phyloP scores from a whole-genome alignment of 1,140 invertebrate species.

The Neodiprion virginianus region DNA sequence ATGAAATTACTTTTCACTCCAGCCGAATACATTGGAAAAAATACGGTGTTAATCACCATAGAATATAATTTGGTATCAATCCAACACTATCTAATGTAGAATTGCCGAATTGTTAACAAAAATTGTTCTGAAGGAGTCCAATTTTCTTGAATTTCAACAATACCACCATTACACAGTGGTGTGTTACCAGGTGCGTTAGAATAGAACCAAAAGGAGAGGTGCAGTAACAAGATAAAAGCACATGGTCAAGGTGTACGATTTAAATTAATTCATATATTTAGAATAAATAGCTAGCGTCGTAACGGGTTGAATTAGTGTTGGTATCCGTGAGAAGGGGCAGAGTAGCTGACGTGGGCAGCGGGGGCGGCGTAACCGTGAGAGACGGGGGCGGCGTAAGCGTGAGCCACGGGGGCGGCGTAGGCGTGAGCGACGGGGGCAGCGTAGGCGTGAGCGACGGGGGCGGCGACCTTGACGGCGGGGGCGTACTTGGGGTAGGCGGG shows the following conservation, averaged over 20 bases:
- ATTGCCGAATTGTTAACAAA: too few relatives aligned
- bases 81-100: too few relatives aligned
- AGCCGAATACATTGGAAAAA: too few relatives aligned
- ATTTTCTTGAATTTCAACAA: too few relatives aligned
- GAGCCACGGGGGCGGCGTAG: conserved; percentile 15
- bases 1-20: too few relatives aligned
- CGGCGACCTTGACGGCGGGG: conserved; percentile 44
- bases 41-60: too few relatives aligned
- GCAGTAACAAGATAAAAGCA: background rate
- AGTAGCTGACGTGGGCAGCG: conserved; percentile 26
- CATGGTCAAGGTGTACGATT: background rate
- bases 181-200: too few relatives aligned
- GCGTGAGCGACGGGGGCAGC: conserved; percentile 21
- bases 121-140: too few relatives aligned
- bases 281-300: background rate
- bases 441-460: conserved; percentile 30
- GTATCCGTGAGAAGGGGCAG: conserved; percentile 15
- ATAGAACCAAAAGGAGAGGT: too few relatives aligned
- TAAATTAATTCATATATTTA: background rate
- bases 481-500: conserved; percentile 55
- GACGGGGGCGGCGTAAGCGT: conserved; percentile 29
- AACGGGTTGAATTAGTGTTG: conserved; percentile 11
- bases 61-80: too few relatives aligned
- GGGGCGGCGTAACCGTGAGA: conserved; percentile 16
- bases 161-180: too few relatives aligned